Conservation (phyloP, 2,888 invertebrate genomes). For the Ophion ventricosus region DNA sequence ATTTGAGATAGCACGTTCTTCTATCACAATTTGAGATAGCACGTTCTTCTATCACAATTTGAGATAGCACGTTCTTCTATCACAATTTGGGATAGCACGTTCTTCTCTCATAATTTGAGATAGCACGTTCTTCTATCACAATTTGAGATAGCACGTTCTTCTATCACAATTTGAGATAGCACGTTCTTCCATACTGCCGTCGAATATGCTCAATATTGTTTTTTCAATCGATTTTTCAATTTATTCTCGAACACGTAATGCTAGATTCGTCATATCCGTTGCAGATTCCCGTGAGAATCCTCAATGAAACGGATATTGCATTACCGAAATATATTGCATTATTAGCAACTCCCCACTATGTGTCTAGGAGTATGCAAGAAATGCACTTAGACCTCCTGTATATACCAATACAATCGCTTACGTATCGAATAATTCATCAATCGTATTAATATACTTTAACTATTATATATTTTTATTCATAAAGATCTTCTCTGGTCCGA, state of each 20-base stretch:
- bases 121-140: too few species aligned
- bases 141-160: too few species aligned
- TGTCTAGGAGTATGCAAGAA: constrained; percentile 27
- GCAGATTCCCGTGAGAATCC: not conserved
- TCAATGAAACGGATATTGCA: constrained; percentile 7
- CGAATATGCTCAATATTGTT: not conserved
- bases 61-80: too few species aligned
- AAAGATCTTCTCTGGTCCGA: constrained; percentile 83
- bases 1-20: too few species aligned
- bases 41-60: too few species aligned
- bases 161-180: too few species aligned
- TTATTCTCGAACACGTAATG: not conserved
- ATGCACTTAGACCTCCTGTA: constrained; percentile 13
- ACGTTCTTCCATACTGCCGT: too few species aligned
- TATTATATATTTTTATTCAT: constrained; percentile 78
- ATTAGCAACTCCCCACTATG: constrained; percentile 7
- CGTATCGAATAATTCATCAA: constrained; percentile 65
- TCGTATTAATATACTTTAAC: constrained; percentile 71
- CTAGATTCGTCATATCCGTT: not conserved
- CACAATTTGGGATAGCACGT: too few species aligned
- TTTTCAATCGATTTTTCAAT: not conserved
- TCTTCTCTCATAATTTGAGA: too few species aligned
- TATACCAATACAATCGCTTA: constrained; percentile 52
- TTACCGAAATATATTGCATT: constrained; percentile 26
- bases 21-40: too few species aligned